Base-by-base conservation (phyloP, 2,113 vertebrate species). In the Solenodon paradoxus region DNA sequence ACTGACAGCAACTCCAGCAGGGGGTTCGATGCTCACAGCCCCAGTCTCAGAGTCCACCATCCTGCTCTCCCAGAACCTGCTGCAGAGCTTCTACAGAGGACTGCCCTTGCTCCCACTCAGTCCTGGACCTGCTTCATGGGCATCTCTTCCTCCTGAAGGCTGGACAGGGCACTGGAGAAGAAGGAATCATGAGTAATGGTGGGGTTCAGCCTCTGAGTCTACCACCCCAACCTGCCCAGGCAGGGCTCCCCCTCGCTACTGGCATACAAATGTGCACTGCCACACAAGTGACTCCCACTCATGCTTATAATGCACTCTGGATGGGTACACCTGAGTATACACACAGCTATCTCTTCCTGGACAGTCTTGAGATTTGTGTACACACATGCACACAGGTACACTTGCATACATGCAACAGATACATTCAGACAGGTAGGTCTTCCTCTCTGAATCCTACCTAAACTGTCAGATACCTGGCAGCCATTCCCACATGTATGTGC, bases 101-200 rank as follows among this genome's bases (percentile, higher is more conserved):
- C 32, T 85, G 61, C 17, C 78, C 22, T 28, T 42, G 42, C 26
- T 53, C 4, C 72, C 74, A 38, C 49, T 97, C 88, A 96, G 55
- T 95, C 61, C 47, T 77, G 49, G 63, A 80, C 20, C 71, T 85
- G 90, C 79, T 95, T 97, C 96, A 95, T 95, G 61, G 79, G 68
- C 51, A 81, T 83, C 90, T 88, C 94, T 93, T 96, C 97, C 35
- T 96, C 88, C 77, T 89, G 96, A 88, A 77, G 57, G 12, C 49
- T 81, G 68, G 80, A n/a, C 3, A 20, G 49, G 63, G 35, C 68
- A 57, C 61, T 93, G 53, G 35, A 20, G 66, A 95, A 26, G 53
- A 92, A 94, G 19, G 75, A 88, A 24, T 80, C n/a, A n/a, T 57
- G 68, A 85, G 38, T 28, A 78, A 9, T 45, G 61, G 24, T 49